phyloP scores from a whole-genome alignment of 2,888 invertebrate species.

The Troides helena region DNA sequence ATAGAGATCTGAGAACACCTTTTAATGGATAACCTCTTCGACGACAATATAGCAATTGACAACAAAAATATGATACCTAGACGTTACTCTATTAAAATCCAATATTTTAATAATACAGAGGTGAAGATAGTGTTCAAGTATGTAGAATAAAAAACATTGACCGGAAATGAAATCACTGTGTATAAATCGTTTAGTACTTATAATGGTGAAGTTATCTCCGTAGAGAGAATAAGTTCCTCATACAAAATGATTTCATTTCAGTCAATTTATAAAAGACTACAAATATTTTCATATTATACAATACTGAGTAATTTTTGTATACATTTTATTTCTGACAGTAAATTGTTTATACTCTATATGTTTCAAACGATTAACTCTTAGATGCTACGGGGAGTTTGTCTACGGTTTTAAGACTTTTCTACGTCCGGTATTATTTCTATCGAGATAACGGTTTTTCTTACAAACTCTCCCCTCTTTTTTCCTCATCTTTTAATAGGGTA shows the following conservation, averaged over 20 bases:
- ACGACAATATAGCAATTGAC: slow-evolving; percentile 7
- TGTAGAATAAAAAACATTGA: slow-evolving; percentile 58
- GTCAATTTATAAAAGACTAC: slow-evolving; percentile 56
- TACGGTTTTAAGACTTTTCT: slow-evolving; percentile 21
- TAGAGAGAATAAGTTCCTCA: not conserved
- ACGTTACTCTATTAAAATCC: slow-evolving; percentile 27
- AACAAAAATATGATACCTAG: slow-evolving; percentile 3
- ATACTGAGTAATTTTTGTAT: slow-evolving; percentile 23
- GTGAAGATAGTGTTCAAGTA: slow-evolving; percentile 54
- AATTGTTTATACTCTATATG: slow-evolving; percentile 11
- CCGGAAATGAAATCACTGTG: slow-evolving; percentile 38
- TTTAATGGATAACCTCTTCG: not conserved
- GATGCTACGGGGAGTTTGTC: slow-evolving; percentile 17
- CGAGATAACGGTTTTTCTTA: not conserved
- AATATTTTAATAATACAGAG: slow-evolving; percentile 47
- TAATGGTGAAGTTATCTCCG: too few species aligned
- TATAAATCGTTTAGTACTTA: too few species aligned
- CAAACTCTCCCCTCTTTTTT: too few species aligned
- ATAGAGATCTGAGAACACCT: too few species aligned
- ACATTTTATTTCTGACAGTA: slow-evolving; percentile 9
- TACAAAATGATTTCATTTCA: slow-evolving; percentile 42
- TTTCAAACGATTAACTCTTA: slow-evolving; percentile 14
- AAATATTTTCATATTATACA: slow-evolving; percentile 20
- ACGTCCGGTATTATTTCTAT: slow-evolving; percentile 15
- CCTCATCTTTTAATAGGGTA: too few species aligned